Conservation (phyloP, 2,888 invertebrate species). For the Drosophila paramelanica region DNA sequence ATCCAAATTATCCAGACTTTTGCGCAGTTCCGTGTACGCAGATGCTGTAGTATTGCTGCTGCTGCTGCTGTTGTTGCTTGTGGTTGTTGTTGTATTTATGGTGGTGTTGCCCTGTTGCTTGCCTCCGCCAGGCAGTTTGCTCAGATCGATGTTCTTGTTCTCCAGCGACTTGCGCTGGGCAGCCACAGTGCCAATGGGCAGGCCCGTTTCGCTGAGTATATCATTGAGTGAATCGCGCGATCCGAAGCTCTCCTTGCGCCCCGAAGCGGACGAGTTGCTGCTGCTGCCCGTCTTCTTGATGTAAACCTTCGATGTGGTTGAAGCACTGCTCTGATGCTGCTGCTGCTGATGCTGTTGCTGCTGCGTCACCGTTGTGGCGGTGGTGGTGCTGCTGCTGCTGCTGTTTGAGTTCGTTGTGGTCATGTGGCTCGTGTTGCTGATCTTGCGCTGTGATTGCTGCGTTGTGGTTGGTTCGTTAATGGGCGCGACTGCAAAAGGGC, state of each 20-base stretch:
- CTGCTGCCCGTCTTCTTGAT: conserved; percentile 73
- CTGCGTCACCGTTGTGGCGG: conserved; percentile 47
- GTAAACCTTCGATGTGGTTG: conserved; percentile 74
- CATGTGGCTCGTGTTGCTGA: conserved; percentile 72
- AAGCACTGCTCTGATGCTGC: conserved; percentile 71
- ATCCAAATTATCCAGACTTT: conserved; percentile 84
- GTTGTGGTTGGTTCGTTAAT: conserved; percentile 72
- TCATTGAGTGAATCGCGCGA: conserved; percentile 85
- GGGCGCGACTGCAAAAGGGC: conserved; percentile 79
- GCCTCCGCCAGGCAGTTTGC: conserved; percentile 71
- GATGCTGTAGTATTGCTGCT: conserved; percentile 49
- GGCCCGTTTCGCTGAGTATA: conserved; percentile 83
- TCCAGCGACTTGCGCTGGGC: conserved; percentile 86
- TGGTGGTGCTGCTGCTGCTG: conserved; percentile 51
- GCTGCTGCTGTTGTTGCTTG: conserved; percentile 35
- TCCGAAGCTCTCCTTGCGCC: conserved; percentile 84
- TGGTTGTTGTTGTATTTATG: conserved; percentile 51
- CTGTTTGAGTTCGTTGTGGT: conserved; percentile 67
- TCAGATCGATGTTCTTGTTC: conserved; percentile 83
- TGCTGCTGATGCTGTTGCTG: conserved; percentile 63
- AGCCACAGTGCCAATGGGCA: conserved; percentile 85
- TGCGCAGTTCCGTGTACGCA: conserved; percentile 75
- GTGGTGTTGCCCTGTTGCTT: conserved; percentile 57
- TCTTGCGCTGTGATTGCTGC: conserved; percentile 71
- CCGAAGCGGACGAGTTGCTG: conserved; percentile 72